Evolutionary conservation across 2,888 invertebrate genomes (phyloP), one percentile per base, ranked within the genome.

Genomic region (Ceraclea dissimilis): DNA sequence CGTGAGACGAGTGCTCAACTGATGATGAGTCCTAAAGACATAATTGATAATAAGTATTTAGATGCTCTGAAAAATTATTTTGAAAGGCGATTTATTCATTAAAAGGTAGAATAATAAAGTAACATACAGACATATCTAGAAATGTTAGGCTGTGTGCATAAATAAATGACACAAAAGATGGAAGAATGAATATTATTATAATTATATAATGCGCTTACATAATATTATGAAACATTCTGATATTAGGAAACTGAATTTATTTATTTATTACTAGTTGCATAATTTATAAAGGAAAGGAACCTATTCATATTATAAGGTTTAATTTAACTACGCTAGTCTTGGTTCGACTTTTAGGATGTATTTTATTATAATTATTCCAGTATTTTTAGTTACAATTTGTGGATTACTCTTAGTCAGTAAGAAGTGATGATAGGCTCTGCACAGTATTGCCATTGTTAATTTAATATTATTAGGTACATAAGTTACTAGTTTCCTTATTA

Each of bases 41-140:
- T 66, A 21, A 63, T 69, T 2, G 69, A 71, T 57, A 60, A 66
- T 2, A 68, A 66, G 57, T 65, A 71, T 46, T 63, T 72, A 22
- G 67, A 69, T 34, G 66, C 70, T 34, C 60, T 71, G n/a, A 64
- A 67, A 52, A 68, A 69, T 56, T 69, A 71, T 58, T 70, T 71
- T 60, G 67, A 65, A 59, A 65, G 68, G n/a, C 68, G 68, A 53
- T 66, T 67, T 43, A 64, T 63, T 59, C 60, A 63, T 48, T 63
- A 51, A 57, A 59, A 19, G 31, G 46, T 26, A 19, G 49, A 54
- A 47, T 50, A 54, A 13, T n/a, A n/a, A 60, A 54, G 47, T 51
- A 31, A 49, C 57, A 11, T 62, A 51, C 34, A 50, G 43, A 48
- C 19, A 49, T 19, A 49, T 39, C 22, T 50, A 44, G 26, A 31